A percentile compares a stretch with the other conserved stretches of the same genome.
These are phyloP conservation scores for Sphinx pinastri DNA, from an alignment of 2,888 invertebrate species.

Conservation along the genomic window DNA sequence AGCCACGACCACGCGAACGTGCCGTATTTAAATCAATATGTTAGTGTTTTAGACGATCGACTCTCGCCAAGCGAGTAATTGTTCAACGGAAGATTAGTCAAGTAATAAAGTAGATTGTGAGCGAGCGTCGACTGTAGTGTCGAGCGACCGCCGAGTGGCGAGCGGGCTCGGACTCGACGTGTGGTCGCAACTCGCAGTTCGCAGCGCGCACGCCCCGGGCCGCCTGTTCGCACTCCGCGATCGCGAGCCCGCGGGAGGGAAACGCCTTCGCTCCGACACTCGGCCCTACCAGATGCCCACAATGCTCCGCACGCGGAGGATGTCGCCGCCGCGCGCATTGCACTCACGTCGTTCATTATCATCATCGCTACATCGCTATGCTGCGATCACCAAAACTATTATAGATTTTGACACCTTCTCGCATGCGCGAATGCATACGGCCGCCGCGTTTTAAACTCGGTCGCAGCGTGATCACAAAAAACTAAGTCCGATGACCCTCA, in stretches of 20 bases:
- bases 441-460: conserved; percentile 82
- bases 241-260: conserved; percentile 73
- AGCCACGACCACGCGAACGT: conserved; percentile 44
- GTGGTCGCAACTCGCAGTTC: conserved; percentile 56
- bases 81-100: conserved; percentile 68
- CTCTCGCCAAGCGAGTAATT: conserved; percentile 60
- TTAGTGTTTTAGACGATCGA: conserved; percentile 54
- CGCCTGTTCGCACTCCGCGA: conserved; percentile 56
- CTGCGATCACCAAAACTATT: conserved; percentile 74
- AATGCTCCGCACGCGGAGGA: conserved; percentile 60
- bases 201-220: conserved; percentile 73
- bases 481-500: conserved; percentile 72
- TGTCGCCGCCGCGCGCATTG: conserved; percentile 62
- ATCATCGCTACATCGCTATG: conserved; percentile 62
- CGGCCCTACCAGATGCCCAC: conserved; percentile 62
- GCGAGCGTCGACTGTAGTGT: conserved; percentile 44
- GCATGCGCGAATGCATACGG: conserved; percentile 83
- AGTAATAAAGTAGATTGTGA: conserved; percentile 73
- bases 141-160: conserved; percentile 40
- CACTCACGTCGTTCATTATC: conserved; percentile 56
- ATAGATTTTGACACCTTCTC: conserved; percentile 82
- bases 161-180: conserved; percentile 60
- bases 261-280: conserved; percentile 67
- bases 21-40: conserved; percentile 55
- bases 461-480: conserved; percentile 78